Base-by-base conservation (phyloP, 2,797 vertebrate genomes). In the Apodemus agrarius region DNA sequence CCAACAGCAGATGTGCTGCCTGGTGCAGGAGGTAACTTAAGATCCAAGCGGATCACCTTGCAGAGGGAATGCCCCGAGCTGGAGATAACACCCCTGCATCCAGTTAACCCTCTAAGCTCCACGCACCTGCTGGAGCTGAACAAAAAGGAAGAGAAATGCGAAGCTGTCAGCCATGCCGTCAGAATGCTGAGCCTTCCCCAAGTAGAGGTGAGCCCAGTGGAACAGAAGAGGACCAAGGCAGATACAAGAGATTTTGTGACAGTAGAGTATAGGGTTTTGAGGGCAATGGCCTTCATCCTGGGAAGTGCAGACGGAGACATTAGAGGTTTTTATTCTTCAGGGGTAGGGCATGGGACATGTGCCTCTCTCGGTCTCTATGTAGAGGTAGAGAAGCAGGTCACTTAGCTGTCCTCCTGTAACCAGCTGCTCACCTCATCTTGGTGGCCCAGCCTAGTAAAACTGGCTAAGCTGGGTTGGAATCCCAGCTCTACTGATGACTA, bases 21-120 rank as follows among this genome's bases (percentile, higher is more conserved):
- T 82, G 49, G 46, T 76, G n/a, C 81, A 85, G 81, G 90, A 93
- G 96, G 98, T 97, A 98, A 98, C 93, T 79, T 95, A 97, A 98
- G 97, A 97, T 83, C 95, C 80, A 79, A 85, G 91, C 59, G 95
- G 96, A 97, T 98, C 97, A 89, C 91, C 97, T 98, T 98, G 91
- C 97, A 79, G 46, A 94, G 89, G 96, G 97, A 96, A 95, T 93
- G 94, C 95, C 96, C 87, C 69, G 65, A 87, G 90, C 93, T 92
- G 59, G 80, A 82, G 96, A 96, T 93, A 95, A 96, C 86, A 95
- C 87, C 61, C 83, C 80, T 90, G 29, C n/a, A 88, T 54, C 83
- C 87, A 67, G 37, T 96, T 98, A 98, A 98, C 97, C 63, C 95
- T 89, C 85, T n/a, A 82, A 88, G 17, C 54, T 40, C 90, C 57